phyloP scores from a whole-genome alignment of 2,888 invertebrate species.

The Monopis laevigella region DNA sequence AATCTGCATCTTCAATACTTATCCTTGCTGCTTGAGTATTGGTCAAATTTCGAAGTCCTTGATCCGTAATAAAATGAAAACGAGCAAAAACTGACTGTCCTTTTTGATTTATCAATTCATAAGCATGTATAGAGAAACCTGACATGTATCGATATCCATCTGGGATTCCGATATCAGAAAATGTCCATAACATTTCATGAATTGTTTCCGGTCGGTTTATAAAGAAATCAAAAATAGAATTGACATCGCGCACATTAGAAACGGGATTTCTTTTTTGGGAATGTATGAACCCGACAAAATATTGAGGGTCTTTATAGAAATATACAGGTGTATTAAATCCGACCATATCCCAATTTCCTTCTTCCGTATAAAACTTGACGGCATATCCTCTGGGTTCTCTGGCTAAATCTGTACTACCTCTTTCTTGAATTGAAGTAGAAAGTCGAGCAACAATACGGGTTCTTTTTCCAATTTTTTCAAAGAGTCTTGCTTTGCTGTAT shows the following conservation, averaged over 20 bases:
- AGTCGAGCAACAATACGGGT: slow-evolving; percentile 62
- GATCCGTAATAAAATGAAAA: slow-evolving; percentile 32
- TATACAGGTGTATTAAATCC: slow-evolving; percentile 64
- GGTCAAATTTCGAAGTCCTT: slow-evolving; percentile 44
- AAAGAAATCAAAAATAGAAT: slow-evolving; percentile 57
- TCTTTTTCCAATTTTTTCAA: slow-evolving; percentile 59
- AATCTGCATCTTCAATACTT: slow-evolving; percentile 35
- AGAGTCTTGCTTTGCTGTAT: slow-evolving; percentile 63
- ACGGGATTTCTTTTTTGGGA: slow-evolving; percentile 60
- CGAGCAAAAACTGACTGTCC: slow-evolving; percentile 47
- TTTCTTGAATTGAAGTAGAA: slow-evolving; percentile 69
- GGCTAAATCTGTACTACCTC: slow-evolving; percentile 65
- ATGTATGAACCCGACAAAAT: slow-evolving; percentile 64
- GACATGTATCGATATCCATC: slow-evolving; percentile 63
- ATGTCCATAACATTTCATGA: slow-evolving; percentile 52
- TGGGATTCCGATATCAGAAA: slow-evolving; percentile 60
- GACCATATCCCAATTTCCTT: slow-evolving; percentile 15
- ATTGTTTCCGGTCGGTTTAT: slow-evolving; percentile 47
- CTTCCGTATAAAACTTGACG: slow-evolving; percentile 18
- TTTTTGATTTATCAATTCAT: slow-evolving; percentile 49
- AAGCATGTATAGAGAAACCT: slow-evolving; percentile 55
- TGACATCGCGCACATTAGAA: slow-evolving; percentile 31
- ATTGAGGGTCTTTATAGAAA: slow-evolving; percentile 55
- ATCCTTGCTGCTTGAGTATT: slow-evolving; percentile 28
- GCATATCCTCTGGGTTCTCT: slow-evolving; percentile 43